Base-by-base conservation (phyloP, 2,888 invertebrate species). In the Gonocerus acuteangulatus region DNA sequence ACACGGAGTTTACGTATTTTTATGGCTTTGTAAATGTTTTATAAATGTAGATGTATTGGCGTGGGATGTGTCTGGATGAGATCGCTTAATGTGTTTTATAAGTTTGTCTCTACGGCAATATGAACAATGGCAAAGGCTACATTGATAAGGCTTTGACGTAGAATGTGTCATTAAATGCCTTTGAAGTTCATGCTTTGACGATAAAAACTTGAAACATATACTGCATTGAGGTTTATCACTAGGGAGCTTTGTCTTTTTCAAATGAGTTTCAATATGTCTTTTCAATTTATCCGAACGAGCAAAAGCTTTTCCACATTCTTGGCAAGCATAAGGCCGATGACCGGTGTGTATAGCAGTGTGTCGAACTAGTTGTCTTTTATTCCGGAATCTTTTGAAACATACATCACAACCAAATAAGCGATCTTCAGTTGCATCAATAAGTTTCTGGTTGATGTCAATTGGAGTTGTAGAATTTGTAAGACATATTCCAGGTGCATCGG, bases 81-180 rank as follows among this genome's bases (percentile, higher is more conserved):
- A 34, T 13, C 48, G 48, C 59, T 62, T 75, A 1, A 82, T 79
- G 75, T 87, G 87, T 1, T 82, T 76, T 59, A 82, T 78, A 42
- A 87, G 73, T 70, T 87, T 86, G 18, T 80, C 79, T 34, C 61
- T 63, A 3, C 65, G 49, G 15, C 58, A 65, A 74, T 86, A 87
- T n/a, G 69, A 64, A 7, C 67, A 60, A 27, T 80, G 77, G 70
- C 87, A 87, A 66, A 85, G 81, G 21, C 79, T 79, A 71, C 87
- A 87, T 21, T 84, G 83, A 71, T 81, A 87, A 1, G 87, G 87
- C 66, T 86, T 81, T 44, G 67, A 67, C 6, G 86, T 86, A 2
- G 87, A 87, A 68, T 87, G 87, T 0, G 87, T 86, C 66, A 87
- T 82, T 16, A 66, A 78, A 75, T 87, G 87, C 0, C 82, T 75